A percentile compares a stretch with the other conserved stretches of the same genome.
Conservation (phyloP, 2,113 vertebrate genomes). For the Lathamus discolor region DNA sequence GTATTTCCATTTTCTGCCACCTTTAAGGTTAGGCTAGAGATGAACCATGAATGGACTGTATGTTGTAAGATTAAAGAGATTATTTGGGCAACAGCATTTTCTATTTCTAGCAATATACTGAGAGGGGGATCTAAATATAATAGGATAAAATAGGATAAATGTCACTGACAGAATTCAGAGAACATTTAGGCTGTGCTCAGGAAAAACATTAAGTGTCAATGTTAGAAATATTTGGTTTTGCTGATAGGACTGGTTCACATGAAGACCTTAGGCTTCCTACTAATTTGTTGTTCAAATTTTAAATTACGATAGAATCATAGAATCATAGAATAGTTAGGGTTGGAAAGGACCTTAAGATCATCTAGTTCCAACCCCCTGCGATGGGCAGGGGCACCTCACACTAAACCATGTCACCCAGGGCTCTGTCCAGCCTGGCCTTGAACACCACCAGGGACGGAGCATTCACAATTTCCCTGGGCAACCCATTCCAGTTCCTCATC, state of each 20-base stretch:
- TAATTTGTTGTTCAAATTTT: neutral
- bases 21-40: slow-evolving; percentile 32
- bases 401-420: no score
- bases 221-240: neutral
- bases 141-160: slow-evolving; percentile 52
- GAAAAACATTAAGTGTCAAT: neutral
- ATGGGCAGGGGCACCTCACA: no score
- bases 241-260: neutral
- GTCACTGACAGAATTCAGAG: slow-evolving; percentile 17
- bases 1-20: neutral
- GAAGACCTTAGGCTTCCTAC: neutral
- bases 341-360: no score
- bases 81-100: slow-evolving; percentile 28
- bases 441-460: no score
- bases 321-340: no score
- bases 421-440: no score
- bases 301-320: neutral
- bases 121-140: slow-evolving; percentile 48
- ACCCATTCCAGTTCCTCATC: no score
- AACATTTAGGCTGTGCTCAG: neutral
- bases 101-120: slow-evolving; percentile 42
- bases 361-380: no score
- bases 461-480: no score
- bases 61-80: slow-evolving; percentile 17
- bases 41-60: slow-evolving; percentile 6